Base-by-base conservation (phyloP, 37 sponge, comb jelly and placozoan genomes). In the Mnemiopsis leidyi region DNA sequence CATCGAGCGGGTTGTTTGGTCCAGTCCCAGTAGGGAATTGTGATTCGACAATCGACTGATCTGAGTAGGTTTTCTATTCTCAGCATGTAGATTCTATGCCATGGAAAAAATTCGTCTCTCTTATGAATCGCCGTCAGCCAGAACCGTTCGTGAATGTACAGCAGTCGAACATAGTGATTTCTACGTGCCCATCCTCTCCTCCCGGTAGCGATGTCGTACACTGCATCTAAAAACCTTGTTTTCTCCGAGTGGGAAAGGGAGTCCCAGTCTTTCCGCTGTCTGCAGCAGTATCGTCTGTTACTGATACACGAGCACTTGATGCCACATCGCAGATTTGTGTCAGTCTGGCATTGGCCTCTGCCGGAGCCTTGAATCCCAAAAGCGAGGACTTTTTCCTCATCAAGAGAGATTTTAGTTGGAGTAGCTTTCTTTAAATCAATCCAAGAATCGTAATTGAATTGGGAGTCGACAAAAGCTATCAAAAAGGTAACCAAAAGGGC, bases 11-110 rank as follows among this genome's bases (percentile, higher is more conserved):
- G 5, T 24, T 39, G 1, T 29, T 40, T 85, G 40, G 90, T 85
- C 90, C 90, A 85, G 90, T 85, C 90, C 90, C 90, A 85, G 23
- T 85, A 85, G 2, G 90, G 90, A 13, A 85, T 21, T 7, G 90
- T 85, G 2, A 85, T 3, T n/a, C 30, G 23, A 25, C 90, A 85
- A 38, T 40, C 90, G 13, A 38, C 90, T 13, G 0, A 0, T 21
- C 90, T 85, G 38, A 85, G 61, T 29, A 85, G 61, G 35, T 85
- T 40, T 25, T 85, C 90, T 23, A 85, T 32, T 61, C 39, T 38
- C 61, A 85, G 61, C 90, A 85, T 5, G 61, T 85, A 85, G 9
- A 40, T 40, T 39, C 90, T 38, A 25, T 85, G 90, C 90, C 90
- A 85, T 1, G 90, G 90, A n/a, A 38, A 85, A 37, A 85, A 85